Evolutionary conservation across 2,113 vertebrate species (phyloP), one percentile per base, ranked within the genome.

Genomic region (Equus przewalskii): DNA sequence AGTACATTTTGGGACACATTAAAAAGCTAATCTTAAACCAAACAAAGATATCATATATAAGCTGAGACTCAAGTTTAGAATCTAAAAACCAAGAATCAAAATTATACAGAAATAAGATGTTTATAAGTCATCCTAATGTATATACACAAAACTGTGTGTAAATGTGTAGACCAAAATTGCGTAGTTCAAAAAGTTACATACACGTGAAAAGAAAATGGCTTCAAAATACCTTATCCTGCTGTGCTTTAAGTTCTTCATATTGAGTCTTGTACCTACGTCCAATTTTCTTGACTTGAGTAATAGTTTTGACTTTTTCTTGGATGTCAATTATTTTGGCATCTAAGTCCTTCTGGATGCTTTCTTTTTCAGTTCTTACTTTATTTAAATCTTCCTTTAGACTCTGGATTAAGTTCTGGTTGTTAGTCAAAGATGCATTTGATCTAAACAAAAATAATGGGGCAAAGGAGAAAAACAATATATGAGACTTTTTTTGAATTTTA

Each of bases 281-380:
- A 6, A 99, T 99, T 98, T 99, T 99, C 98, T 99, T 99, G 91
- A 99, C 99, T 97, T 99, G 99, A 24, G 99, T 99, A 98, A 99
- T 99, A 19, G 99, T 99, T 99, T 99, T 99, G 13, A 98, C 69
- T 98, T 99, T 99, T 86, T 99, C 99, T 97, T 99, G 99, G 89
- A 99, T 99, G 60, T 99, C 99, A 64, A 99, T 97, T 79, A 98
- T 98, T 98, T 99, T 99, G 58, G 97, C 96, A 41, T 99, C 99
- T 28, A 99, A 16, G 1, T 99, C 99, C 86, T 99, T 99, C 97
- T 99, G 99, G n/a, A 99, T 97, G 5, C 7, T 69, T 93, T 99
- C 99, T 91, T 99, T 99, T 75, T 99, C 99, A 0, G 98, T 97
- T 21, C 97, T 99, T 84, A 99, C 76, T 98, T 99, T 99, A 93